phyloP scores from a whole-genome alignment of 2,888 invertebrate genomes.

The Ctena decussata region DNA sequence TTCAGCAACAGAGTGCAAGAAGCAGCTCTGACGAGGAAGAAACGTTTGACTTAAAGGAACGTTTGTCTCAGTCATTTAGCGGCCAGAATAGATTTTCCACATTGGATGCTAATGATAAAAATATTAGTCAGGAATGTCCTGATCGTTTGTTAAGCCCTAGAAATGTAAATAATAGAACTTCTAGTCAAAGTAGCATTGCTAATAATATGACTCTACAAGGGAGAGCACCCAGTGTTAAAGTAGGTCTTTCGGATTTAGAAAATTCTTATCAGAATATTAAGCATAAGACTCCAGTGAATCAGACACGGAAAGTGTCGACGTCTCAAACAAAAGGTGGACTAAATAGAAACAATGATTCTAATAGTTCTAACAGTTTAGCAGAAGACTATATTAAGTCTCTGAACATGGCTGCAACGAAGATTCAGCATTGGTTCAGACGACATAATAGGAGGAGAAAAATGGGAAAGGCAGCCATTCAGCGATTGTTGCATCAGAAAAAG shows the following conservation, averaged over 20 bases:
- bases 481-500: slow-evolving; percentile 82
- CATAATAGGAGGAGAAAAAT: slow-evolving; percentile 68
- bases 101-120: background rate
- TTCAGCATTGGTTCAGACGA: slow-evolving; percentile 84
- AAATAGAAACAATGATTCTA: background rate
- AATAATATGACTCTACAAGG: slow-evolving; percentile 85
- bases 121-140: slow-evolving; percentile 26
- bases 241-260: slow-evolving; percentile 83
- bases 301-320: slow-evolving; percentile 70
- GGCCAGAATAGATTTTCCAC: slow-evolving; percentile 20
- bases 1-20: slow-evolving; percentile 74
- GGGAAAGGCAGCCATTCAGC: slow-evolving; percentile 82
- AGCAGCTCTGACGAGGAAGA: slow-evolving; percentile 78
- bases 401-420: slow-evolving; percentile 82
- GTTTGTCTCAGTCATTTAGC: slow-evolving; percentile 49
- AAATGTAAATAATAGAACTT: slow-evolving; percentile 35
- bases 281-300: slow-evolving; percentile 85
- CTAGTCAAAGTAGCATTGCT: slow-evolving; percentile 75
- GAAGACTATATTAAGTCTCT: slow-evolving; percentile 81
- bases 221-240: slow-evolving; percentile 79
- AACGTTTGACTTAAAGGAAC: slow-evolving; percentile 50
- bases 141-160: slow-evolving; percentile 35
- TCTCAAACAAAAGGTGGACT: background rate
- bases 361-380: slow-evolving; percentile 71
- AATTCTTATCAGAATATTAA: slow-evolving; percentile 86